Conservation (phyloP, 2,888 invertebrate species). For the Sepiola atlantica region DNA sequence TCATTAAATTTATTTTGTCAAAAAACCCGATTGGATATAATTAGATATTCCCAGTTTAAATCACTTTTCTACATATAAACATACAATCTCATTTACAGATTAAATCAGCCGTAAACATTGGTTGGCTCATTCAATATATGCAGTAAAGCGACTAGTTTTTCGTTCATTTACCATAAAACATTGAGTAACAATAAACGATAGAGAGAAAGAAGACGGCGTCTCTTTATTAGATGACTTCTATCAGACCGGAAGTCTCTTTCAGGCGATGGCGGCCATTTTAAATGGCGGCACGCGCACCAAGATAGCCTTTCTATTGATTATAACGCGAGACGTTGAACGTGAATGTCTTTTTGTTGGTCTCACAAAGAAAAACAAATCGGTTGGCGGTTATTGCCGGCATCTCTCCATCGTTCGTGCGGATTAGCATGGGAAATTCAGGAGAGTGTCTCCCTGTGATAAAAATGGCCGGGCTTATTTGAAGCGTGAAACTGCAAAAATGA, state of each 20-base stretch:
- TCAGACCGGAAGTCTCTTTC: constrained; percentile 6
- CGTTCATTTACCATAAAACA: not conserved
- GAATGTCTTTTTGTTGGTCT: constrained; percentile 16
- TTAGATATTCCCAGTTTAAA: no score
- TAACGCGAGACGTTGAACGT: not conserved
- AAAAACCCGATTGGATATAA: no score
- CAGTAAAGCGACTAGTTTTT: not conserved
- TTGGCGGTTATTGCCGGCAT: not conserved
- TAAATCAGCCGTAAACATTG: not conserved
- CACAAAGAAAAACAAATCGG: constrained; percentile 23
- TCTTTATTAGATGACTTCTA: not conserved
- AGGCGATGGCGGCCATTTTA: not conserved
- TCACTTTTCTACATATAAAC: no score
- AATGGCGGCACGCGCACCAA: not conserved
- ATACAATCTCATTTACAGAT: not conserved
- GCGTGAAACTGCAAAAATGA: constrained; percentile 6
- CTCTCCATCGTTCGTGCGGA: not conserved
- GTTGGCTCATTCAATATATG: not conserved
- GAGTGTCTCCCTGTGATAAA: not conserved
- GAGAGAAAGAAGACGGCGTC: not conserved
- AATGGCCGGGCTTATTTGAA: not conserved
- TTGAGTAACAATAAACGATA: not conserved
- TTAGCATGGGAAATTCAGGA: not conserved
- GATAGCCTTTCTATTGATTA: not conserved
- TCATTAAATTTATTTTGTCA: no score